Base-by-base conservation (phyloP, 2,888 invertebrate genomes). In the Xestia xanthographa region DNA sequence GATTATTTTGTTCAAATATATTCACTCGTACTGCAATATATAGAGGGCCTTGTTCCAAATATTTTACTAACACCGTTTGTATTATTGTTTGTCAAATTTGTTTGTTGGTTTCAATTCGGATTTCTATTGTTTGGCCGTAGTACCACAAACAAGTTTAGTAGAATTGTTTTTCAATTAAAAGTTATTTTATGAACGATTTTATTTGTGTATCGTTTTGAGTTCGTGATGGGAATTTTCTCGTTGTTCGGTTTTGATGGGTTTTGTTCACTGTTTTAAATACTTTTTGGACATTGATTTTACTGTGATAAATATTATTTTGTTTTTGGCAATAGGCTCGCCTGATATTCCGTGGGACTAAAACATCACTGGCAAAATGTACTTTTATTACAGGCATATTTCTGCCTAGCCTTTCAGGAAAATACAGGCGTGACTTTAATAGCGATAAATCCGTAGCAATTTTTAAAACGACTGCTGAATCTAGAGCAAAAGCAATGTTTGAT, bases 1-100 rank as follows among this genome's bases (percentile, higher is more conserved):
- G 88, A 90, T 90, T 90, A 90, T 88, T 90, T 89, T 84, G 89
- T 80, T 73, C 88, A 90, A 90, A 89, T 81, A 87, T 72, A 86
- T 87, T 88, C 78, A 66, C 81, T 79, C 72, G 62, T 79, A 75
- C 77, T 73, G 77, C 72, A 71, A 48, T 53, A 56, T 48, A 20
- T 17, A 50, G 63, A 69, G 58, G 22, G 71, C 20, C 45, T 66
- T 65, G 79, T 71, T 65, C 45, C 56, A 75, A 84, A 86, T 86
- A 86, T 86, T 83, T 86, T 80, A 83, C 77, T 72, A 22, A 75
- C 77, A 84, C 83, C 75, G 48, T 84, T 84, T 79, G 82, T 67
- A 82, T 80, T 80, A 83, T 88, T 84, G 66, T 86, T 79, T 83
- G 77, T 80, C 77, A 60, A 60, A 74, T 68, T 67, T 83, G 53